These are phyloP conservation scores for Zaprionus gabonicus DNA, from an alignment of 1,140 invertebrate genomes.

Conservation along the genomic window DNA sequence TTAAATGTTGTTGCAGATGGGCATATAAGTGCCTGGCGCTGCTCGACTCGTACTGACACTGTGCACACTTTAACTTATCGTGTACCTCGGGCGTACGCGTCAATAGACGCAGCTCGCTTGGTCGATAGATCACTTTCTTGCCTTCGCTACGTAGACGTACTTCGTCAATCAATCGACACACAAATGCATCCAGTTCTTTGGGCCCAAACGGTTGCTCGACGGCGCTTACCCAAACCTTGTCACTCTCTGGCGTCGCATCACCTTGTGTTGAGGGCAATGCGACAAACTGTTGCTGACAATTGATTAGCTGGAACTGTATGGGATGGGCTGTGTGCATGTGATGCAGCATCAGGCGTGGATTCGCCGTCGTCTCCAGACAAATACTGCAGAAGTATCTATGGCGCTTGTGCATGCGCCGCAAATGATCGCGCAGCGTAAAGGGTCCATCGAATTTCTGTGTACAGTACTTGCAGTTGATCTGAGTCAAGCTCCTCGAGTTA, in stretches of 20 bases:
- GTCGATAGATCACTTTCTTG: slow-evolving; percentile 30
- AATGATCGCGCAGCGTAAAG: slow-evolving; percentile 26
- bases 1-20: slow-evolving; percentile 36
- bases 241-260: background rate
- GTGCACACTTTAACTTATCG: slow-evolving; percentile 8
- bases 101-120: slow-evolving; percentile 44
- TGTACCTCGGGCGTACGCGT: fast-evolving
- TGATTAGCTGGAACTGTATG: slow-evolving; percentile 7
- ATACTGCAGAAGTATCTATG: slow-evolving; percentile 53
- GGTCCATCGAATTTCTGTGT: background rate
- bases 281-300: slow-evolving; percentile 36
- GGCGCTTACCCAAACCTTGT: slow-evolving; percentile 20
- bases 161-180: slow-evolving; percentile 25
- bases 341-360: slow-evolving; percentile 44
- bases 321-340: slow-evolving; percentile 36
- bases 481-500: background rate
- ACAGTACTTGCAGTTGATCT: slow-evolving; percentile 52
- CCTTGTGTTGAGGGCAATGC: background rate
- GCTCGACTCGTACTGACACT: slow-evolving; percentile 12
- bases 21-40: background rate
- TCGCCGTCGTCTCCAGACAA: slow-evolving; percentile 56
- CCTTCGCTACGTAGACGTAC: slow-evolving; percentile 9
- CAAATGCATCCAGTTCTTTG: slow-evolving; percentile 43
- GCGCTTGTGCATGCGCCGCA: slow-evolving; percentile 40
- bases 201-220: slow-evolving; percentile 43